Base-by-base conservation (phyloP, 2,113 vertebrate genomes). In the Kryptolebias marmoratus region DNA sequence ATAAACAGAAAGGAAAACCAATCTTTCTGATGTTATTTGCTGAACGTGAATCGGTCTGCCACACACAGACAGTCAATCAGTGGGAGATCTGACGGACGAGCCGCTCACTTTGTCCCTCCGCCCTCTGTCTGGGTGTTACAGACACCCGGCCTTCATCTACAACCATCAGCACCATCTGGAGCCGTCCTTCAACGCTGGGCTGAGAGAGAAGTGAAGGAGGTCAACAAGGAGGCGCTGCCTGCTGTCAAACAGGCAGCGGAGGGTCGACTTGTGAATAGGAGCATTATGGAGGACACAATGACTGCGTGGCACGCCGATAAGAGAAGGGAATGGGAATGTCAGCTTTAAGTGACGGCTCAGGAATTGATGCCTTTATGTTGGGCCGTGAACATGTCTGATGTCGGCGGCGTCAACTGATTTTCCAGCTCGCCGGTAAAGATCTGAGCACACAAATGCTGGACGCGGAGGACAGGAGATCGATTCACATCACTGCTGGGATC, bases 31-130 rank as follows among this genome's bases (percentile, higher is more conserved):
- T 11, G 27, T 18, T 52, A 55, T 42, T 22, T 60, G 18, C 22
- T 52, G 14, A 68, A 57, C 54, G 16, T 11, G 14, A 56, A 49
- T 62, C 45, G 18, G 71, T 27, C 66, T 87, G 89, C 77, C 91
- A 89, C 55, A 42, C 67, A 56, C 93, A 93, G 91, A 90, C 92
- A 84, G 71, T 13, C 49, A 10, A 66, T 56, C 86, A 71, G 85
- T 1, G 73, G 83, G 88, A 82, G 79, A 67, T 16, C 71, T 65
- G 80, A 74, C 58, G 27, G 71, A 48, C 49, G 44, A 64, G 61
- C 61, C 22, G 65, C 60, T 48, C 32, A 28, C 53, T 69, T 39
- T 67, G 71, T 64, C 22, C n/a, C 54, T n/a, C 32, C 39, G 44
- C 61, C 61, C 66, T 59, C 42, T 44, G 63, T 32, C 16, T n/a